Base-by-base conservation (phyloP, 2,888 invertebrate species). In the Pammene aurita region DNA sequence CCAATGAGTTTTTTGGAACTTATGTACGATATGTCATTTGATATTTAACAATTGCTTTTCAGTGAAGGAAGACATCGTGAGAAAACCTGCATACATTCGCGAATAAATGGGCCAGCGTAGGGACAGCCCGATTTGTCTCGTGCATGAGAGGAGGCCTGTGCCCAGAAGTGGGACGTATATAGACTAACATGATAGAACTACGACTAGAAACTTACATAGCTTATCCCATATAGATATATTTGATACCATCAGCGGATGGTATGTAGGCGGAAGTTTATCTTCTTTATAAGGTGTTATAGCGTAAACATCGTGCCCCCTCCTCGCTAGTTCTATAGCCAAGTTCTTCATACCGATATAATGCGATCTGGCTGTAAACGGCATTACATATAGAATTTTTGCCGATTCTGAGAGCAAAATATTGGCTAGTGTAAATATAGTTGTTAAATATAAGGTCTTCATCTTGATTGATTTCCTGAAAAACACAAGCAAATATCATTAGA, bases 311-410 rank as follows among this genome's bases (percentile, higher is more conserved):
- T 74, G 73, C 0, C 73, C 73, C 38, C 68, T 65, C 9, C 41
- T 67, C 7, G 73, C 73, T 54, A 74, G 34, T 44, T 72, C 70
- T 38, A 73, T 9, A 4, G 72, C 72, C 11, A 73, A 56, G 13
- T 70, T 66, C 34, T 70, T 73, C 69, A 71, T 72, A 0, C 71
- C 69, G 13, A 66, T 70, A 48, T 72, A 74, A 54, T 74, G 73
- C 10, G 73, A 74, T 55, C 44, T 66, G 4, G 72, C 73, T 10
- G 70, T 68, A 18, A 72, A 74, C 26, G 73, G 73, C 70, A 74
- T 71, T 0, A 72, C 34, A 9, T 71, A 70, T 9, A 74, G 64
- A 38, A 74, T 71, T 34, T 72, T 74, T 10, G 72, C 71, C 5
- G 72, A 44, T 62, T 74, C 70, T 18, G 64, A 62, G 18, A 62